Evolutionary conservation across 2,888 invertebrate genomes (phyloP), one percentile per base, ranked within the genome.

Genomic region (Aethes cnicana): DNA sequence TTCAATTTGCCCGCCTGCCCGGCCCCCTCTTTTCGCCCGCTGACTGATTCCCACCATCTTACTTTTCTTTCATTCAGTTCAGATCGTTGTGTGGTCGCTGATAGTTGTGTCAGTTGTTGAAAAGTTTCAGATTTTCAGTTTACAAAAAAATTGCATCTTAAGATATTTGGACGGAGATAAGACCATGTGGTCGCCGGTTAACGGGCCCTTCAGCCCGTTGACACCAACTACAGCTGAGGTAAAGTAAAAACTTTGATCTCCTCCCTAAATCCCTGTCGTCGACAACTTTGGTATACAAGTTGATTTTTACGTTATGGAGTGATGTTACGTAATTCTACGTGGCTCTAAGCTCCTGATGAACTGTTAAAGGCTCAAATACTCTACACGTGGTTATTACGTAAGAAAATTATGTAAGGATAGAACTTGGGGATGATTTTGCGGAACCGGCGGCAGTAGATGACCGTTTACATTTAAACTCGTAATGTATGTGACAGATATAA

Each of bases 351-450:
- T 46, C 52, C 44, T 46, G 21, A 20, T 46, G 39, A 17, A n/a
- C 18, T 46, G 37, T 25, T 39, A 49, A 59, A 56, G 37, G 52
- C 33, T 14, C 25, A 50, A 32, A 56, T 59, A 52, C 58, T 64
- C 55, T 68, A 72, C 77, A 77, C 72, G 80, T 69, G 74, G 74
- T 69, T 58, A 72, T 84, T 84, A 84, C 82, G 81, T 82, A 83
- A 84, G 77, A 60, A 74, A 76, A 79, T 81, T 83, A 81, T 77
- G 70, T 83, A 72, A 74, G 66, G 63, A 64, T 55, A 68, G 65
- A 68, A 61, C 53, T 65, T 59, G 64, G 72, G 72, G 71, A 68
- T 71, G 65, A 64, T 59, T 53, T 14, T 36, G 39, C 18, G 8
- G 14, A 30, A 39, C 41, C 49, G 44, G 50, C 41, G n/a, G 21